A percentile compares a stretch with the other conserved stretches of the same genome.
Conservation (phyloP, 2,113 vertebrate genomes). For the Hucho hucho region DNA sequence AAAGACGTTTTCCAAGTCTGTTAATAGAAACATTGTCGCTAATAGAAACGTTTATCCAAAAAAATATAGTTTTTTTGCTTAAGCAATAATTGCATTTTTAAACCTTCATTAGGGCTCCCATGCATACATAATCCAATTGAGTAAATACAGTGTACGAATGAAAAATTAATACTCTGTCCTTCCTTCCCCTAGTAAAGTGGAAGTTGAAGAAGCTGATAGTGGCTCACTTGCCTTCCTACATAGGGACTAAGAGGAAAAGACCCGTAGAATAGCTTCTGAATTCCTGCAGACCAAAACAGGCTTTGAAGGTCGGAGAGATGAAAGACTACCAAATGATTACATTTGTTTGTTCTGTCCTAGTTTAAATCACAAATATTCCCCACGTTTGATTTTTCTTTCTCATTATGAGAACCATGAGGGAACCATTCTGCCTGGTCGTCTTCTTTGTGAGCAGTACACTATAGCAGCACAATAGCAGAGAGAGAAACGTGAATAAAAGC, state of each 20-base stretch:
- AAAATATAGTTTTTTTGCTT: slow-evolving; percentile 80
- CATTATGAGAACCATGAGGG: neutral
- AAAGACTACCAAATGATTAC: neutral
- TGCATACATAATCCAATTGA: slow-evolving; percentile 83
- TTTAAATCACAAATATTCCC: neutral
- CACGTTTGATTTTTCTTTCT: neutral
- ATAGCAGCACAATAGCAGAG: neutral
- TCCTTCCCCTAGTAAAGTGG: slow-evolving; percentile 56
- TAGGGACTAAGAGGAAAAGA: slow-evolving; percentile 4
- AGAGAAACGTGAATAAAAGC: slow-evolving; percentile 7
- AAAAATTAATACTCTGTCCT: slow-evolving; percentile 69
- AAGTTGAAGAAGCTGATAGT: slow-evolving; percentile 44
- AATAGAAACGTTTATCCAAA: slow-evolving; percentile 96
- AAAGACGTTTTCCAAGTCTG: slow-evolving; percentile 95
- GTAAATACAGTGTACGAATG: slow-evolving; percentile 74
- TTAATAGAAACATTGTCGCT: too few relatives aligned
- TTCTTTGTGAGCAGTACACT: neutral
- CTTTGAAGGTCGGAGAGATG: neutral
- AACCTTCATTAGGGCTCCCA: slow-evolving; percentile 85
- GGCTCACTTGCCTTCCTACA: slow-evolving; percentile 1
- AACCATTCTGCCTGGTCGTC: neutral
- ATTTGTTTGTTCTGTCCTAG: neutral
- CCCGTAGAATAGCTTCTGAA: slow-evolving; percentile 2
- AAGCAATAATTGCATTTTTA: slow-evolving; percentile 91
- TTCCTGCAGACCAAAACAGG: slow-evolving; percentile 7